Percentiles rank a stretch among this genome's conserved stretches.
phyloP scores from a whole-genome alignment of 2,888 invertebrate genomes.

The Nebria salina region DNA sequence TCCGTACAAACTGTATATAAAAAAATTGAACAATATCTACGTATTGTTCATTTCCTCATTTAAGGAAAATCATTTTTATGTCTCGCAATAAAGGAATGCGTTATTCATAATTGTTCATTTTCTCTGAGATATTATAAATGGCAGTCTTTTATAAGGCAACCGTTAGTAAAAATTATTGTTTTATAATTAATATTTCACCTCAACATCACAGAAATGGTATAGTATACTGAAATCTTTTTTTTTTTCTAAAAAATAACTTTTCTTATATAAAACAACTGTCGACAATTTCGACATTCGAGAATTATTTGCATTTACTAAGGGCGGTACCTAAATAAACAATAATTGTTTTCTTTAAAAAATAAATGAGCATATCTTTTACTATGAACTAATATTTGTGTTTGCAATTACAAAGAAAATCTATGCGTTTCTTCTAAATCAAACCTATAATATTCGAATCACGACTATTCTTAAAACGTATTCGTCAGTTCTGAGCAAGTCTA shows the following conservation, averaged over 20 bases:
- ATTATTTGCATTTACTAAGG: not conserved
- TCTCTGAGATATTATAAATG: conserved; percentile 37
- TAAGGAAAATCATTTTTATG: not conserved
- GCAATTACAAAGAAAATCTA: not conserved
- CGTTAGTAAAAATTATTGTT: conserved; percentile 41
- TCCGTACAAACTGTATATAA: conserved; percentile 27
- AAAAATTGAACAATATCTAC: not conserved
- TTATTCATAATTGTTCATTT: conserved; percentile 21
- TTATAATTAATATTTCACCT: conserved; percentile 36
- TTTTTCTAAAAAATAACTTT: not conserved
- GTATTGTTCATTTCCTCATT: not conserved
- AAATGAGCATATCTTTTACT: not conserved
- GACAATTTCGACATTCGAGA: not conserved
- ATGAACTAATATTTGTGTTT: not conserved
- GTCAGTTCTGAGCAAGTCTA: not conserved
- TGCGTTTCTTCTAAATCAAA: not conserved
- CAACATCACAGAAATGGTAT: conserved; percentile 45
- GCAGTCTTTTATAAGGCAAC: conserved; percentile 46
- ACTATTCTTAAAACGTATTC: not conserved
- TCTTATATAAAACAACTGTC: not conserved
- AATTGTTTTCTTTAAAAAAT: not conserved
- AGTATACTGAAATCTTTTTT: conserved; percentile 41
- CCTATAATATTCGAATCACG: not conserved
- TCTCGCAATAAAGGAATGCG: conserved; percentile 14
- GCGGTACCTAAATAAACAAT: not conserved